Evolutionary conservation across 2,113 vertebrate species (phyloP), one percentile per base, ranked within the genome.

Genomic region (Vicugna pacos): DNA sequence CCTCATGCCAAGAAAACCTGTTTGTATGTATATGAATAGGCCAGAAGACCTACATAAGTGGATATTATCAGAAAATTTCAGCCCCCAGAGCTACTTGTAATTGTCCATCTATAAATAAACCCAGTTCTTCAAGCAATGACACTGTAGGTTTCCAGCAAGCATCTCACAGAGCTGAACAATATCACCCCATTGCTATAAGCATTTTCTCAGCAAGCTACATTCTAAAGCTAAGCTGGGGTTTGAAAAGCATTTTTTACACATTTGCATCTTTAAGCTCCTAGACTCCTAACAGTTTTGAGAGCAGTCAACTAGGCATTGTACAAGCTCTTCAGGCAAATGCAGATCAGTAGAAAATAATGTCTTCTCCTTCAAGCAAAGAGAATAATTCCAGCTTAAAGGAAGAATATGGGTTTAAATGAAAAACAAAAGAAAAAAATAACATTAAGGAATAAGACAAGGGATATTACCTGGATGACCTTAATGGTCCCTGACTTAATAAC

Each of bases 181-280:
- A 48, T 14, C 35, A 69, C 38, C 12, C 19, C 52, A 67, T 35
- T 69, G 38, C 46, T 64, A 9, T 50, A 76, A 94, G 58, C 28
- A 62, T 82, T 96, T 96, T 91, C 46, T 93, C 48, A 94, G 65
- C 42, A 95, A 95, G 80, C 54, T 91, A 81, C 30, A 17, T 77
- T 81, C 35, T 91, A 85, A 88, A 95, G 60, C 26, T 30, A 73
- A 93, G 28, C 26, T 80, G 38, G 32, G 19, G 7, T 77, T 94
- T 82, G 30, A 82, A 93, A 88, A 28, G 4, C 28, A 48, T 89
- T 91, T 92, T 91, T 69, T 22, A 58, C 24, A 8, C 9, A 91
- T 85, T 83, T 94, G 62, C 35, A 54, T 89, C 60, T 96, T 72
- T 80, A 46, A 88, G 48, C 60, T 88, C 46, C 67, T 86, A 81